Base-by-base conservation (phyloP, 2,797 vertebrate genomes). In the Echiichthys vipera region DNA sequence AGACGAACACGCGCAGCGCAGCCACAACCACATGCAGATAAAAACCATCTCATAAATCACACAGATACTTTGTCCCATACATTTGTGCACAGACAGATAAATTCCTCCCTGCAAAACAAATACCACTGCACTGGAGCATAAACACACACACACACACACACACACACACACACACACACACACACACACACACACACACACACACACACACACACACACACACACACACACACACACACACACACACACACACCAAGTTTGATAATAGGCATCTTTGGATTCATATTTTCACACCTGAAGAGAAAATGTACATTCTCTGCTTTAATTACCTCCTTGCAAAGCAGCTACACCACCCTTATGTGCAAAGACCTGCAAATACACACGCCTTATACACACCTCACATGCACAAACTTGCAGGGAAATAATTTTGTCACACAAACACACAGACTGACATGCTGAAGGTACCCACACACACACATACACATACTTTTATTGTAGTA, bases 11-110 rank as follows among this genome's bases (percentile, higher is more conserved):
- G n/a, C n/a, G n/a, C n/a, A n/a, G n/a, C n/a, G n/a, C 65, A 40
- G 40, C 50, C 57, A 37, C 73, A 58, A 46, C 67, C 83, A 68
- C 80, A 85, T 69, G 74, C 78, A 84, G 77, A 86, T 81, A 76
- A 75, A 86, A 75, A 57, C 4, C 71, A 77, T 77, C 80, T 78
- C 82, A 78, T 89, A 80, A 91, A 89, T 89, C 89, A 89, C 57
- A 53, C 29, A 71, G 71, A 81, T 76, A 47, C 71, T 46, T 68
- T 25, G 2, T 63, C 74, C 40, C 69, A 71, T 74, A 45, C 61
- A 65, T 53, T 55, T 65, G 55, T 42, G 74, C 68, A 69, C 78
- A 76, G 57, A 82, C 58, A 63, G 65, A 86, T 83, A 73, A 43
- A 78, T 70, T 74, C 66, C 59, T 83, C 25, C 24, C 47, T 37